Conservation (phyloP, 2,797 vertebrate genomes). For the Clarias platycephalus region DNA sequence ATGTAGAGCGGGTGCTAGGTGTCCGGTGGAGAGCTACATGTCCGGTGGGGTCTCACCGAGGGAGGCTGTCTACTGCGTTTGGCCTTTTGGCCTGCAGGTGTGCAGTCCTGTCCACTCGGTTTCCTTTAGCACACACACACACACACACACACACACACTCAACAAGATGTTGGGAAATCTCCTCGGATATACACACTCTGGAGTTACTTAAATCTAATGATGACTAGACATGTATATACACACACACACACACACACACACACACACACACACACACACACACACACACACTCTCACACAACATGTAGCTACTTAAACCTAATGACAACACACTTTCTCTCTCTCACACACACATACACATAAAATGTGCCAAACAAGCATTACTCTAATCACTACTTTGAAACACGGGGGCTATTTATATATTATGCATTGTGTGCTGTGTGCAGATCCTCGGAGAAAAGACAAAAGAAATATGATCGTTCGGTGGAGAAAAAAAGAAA, state of each 20-base stretch:
- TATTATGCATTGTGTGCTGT: conserved; percentile 67
- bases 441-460: conserved; percentile 70
- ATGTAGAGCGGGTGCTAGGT: conserved; percentile 28
- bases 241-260: conserved; percentile 21
- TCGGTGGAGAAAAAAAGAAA: conserved; percentile 70
- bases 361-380: conserved; percentile 67
- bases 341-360: conserved; percentile 42
- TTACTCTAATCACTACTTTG: conserved; percentile 65
- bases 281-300: conserved; percentile 46
- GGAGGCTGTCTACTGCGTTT: conserved; percentile 68
- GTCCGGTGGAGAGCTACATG: conserved; percentile 50
- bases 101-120: conserved; percentile 51
- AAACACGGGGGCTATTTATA: conserved; percentile 69
- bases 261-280: conserved; percentile 32
- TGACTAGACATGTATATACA: conserved; percentile 40
- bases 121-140: conserved; percentile 16
- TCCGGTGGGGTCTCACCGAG: conserved; percentile 61
- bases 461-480: conserved; percentile 60
- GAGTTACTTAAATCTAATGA: conserved; percentile 5
- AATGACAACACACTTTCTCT: conserved; percentile 44
- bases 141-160: conserved; percentile 10
- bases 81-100: conserved; percentile 74
- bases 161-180: conserved; percentile 38
- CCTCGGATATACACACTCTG: conserved; percentile 43
- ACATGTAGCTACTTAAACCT: conserved; percentile 37